phyloP scores from a whole-genome alignment of 2,113 vertebrate species.

The Prunella himalayana region DNA sequence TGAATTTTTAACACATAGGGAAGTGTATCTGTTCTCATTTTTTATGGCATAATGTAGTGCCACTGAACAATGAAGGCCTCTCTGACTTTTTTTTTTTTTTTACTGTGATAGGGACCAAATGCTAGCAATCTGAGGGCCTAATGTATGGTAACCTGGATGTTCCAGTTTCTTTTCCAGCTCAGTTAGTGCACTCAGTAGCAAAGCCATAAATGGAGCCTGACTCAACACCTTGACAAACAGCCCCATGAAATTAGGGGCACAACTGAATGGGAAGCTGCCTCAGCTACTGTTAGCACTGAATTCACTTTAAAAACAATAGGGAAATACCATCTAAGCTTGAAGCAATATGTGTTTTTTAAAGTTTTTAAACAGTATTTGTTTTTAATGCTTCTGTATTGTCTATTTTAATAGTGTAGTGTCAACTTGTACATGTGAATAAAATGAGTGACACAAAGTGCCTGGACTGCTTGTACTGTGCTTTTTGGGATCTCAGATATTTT shows the following conservation, averaged over 20 bases:
- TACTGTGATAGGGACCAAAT: constrained; percentile 24
- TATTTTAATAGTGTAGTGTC: constrained; percentile 36
- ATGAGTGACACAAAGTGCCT: neutral
- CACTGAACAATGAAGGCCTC: neutral
- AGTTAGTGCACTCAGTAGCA: neutral
- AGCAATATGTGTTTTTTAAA: constrained; percentile 58
- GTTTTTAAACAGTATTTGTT: constrained; percentile 55
- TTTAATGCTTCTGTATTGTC: constrained; percentile 62
- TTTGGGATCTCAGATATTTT: neutral
- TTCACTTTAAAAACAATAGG: constrained; percentile 59
- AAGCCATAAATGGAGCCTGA: constrained; percentile 53
- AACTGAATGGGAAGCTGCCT: neutral
- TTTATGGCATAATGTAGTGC: neutral
- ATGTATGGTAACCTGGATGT: neutral
- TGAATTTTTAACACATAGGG: neutral
- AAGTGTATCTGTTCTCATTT: neutral
- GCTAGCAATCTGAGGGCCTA: constrained; percentile 1
- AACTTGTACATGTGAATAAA: constrained; percentile 64
- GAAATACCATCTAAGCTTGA: constrained; percentile 35
- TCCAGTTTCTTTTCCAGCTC: neutral
- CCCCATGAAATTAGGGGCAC: neutral
- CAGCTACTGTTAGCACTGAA: constrained; percentile 40
- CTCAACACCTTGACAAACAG: neutral
- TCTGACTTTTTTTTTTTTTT: neutral
- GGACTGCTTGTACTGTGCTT: neutral